Evolutionary conservation across 2,888 invertebrate genomes (phyloP).

Genomic region (Cantharis lateralis): DNA sequence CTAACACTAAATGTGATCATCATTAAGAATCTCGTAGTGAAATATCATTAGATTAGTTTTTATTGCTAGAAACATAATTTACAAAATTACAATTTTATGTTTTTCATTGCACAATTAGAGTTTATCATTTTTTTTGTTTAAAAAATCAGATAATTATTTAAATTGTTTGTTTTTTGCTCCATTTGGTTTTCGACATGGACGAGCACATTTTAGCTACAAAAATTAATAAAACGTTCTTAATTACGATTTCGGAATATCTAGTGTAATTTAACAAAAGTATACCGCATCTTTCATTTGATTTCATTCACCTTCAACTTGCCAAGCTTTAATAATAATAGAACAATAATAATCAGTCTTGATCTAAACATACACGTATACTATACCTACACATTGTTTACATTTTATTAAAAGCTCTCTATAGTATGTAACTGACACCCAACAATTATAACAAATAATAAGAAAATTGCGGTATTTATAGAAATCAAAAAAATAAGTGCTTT

Average conservation of each 20-base stretch:
- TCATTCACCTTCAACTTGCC: background rate
- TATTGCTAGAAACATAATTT: background rate
- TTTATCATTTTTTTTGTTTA: constrained; percentile 8
- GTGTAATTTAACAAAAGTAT: background rate
- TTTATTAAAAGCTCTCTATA: background rate
- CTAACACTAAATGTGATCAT: constrained; percentile 3
- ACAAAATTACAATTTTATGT: background rate
- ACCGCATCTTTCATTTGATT: background rate
- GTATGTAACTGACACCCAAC: background rate
- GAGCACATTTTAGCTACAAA: background rate
- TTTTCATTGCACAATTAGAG: background rate
- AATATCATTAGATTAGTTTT: background rate
- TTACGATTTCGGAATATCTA: background rate
- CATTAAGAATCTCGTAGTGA: constrained; percentile 9
- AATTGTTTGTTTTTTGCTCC: background rate
- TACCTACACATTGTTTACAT: background rate
- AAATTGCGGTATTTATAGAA: background rate
- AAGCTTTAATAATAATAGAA: background rate
- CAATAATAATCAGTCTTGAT: background rate
- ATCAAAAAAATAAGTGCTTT: background rate
- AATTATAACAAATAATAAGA: background rate
- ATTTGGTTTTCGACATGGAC: background rate
- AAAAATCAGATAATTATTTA: background rate
- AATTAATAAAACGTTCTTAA: background rate
- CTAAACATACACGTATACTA: background rate